Evolutionary conservation across 1,140 invertebrate genomes (phyloP).

Genomic region (Parapsyche elsis): DNA sequence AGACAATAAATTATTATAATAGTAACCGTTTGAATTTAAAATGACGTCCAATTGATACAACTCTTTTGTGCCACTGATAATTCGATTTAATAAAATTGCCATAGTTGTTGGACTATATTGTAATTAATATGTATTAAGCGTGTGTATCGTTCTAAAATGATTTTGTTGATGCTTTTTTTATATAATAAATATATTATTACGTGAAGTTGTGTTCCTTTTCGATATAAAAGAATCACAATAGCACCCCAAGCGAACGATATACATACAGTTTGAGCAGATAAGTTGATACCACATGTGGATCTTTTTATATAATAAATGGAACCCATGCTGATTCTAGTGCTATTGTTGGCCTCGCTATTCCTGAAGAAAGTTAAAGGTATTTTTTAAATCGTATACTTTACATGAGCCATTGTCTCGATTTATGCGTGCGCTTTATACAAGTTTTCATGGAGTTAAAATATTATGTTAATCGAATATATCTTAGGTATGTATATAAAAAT

Average conservation of each 20-base stretch:
- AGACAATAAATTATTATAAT: too few species aligned
- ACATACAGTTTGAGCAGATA: neutral
- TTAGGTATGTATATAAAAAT: too few species aligned
- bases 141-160: neutral
- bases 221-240: conserved; percentile 11
- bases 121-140: too few species aligned
- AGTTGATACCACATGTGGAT: conserved; percentile 21
- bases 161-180: too few species aligned
- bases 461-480: too few species aligned
- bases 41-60: too few species aligned
- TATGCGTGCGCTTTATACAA: neutral
- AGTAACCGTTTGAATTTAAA: too few species aligned
- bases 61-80: too few species aligned
- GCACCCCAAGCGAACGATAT: neutral
- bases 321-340: conserved; percentile 17
- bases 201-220: neutral
- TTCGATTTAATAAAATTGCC: too few species aligned
- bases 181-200: neutral
- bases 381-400: too few species aligned
- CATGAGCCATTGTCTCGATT: neutral
- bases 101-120: too few species aligned
- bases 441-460: neutral
- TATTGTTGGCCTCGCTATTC: neutral
- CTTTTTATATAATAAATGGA: conserved; percentile 22
- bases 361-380: neutral